phyloP scores from a whole-genome alignment of 2,888 invertebrate species.

The Chaetogeoica ovagalla region DNA sequence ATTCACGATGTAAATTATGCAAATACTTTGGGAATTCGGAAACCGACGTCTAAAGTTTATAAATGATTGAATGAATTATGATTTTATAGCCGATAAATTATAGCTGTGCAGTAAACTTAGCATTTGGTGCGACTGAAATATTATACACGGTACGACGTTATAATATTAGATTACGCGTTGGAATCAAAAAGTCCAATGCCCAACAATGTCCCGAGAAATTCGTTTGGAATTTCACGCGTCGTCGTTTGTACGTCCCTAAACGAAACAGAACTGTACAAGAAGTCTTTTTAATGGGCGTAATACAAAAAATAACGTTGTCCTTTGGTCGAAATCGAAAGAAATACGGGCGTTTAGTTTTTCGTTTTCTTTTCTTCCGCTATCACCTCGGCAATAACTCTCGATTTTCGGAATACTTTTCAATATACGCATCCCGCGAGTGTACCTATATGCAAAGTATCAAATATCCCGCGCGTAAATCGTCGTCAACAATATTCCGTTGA shows the following conservation, averaged over 20 bases:
- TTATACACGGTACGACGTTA: neutral
- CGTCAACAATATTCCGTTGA: too few species aligned
- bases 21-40: conserved; percentile 27
- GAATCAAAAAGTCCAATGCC: neutral
- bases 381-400: too few species aligned
- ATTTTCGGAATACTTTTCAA: too few species aligned
- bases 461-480: too few species aligned
- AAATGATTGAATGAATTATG: conserved; percentile 5
- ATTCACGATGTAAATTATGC: conserved; percentile 16
- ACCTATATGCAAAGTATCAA: too few species aligned
- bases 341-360: too few species aligned
- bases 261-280: too few species aligned
- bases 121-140: neutral
- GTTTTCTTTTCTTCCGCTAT: too few species aligned
- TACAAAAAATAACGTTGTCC: too few species aligned
- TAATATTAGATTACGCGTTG: neutral
- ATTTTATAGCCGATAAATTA: conserved; percentile 12
- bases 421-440: too few species aligned
- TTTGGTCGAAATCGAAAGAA: too few species aligned
- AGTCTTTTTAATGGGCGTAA: too few species aligned
- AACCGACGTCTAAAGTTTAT: conserved; percentile 32
- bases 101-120: neutral
- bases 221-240: neutral
- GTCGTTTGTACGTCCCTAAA: neutral
- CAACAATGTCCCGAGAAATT: neutral